A percentile compares a stretch with the other conserved stretches of the same genome.
Conservation (phyloP, 2,797 vertebrate genomes). For the Gila robusta region DNA sequence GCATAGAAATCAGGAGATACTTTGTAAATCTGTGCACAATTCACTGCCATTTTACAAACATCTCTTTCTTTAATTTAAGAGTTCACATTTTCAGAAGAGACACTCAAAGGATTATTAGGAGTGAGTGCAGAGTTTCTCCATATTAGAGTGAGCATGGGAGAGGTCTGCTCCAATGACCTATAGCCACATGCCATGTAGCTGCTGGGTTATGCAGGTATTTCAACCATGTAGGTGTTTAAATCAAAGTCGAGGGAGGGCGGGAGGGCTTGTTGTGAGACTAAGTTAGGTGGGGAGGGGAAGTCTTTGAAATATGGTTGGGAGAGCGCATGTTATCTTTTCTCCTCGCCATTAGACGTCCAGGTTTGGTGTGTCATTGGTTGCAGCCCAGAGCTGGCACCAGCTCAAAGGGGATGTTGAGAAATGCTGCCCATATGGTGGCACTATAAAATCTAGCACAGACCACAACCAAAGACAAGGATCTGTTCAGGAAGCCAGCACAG, state of each 20-base stretch:
- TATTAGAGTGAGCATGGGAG: constrained; percentile 66
- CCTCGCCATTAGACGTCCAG: constrained; percentile 71
- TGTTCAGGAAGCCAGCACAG: constrained; percentile 64
- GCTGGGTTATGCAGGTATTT: constrained; percentile 71
- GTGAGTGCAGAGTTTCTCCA: constrained; percentile 62
- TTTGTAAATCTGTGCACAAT: not conserved
- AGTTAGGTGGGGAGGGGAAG: constrained; percentile 65
- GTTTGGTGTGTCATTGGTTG: constrained; percentile 79
- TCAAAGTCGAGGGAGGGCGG: constrained; percentile 69
- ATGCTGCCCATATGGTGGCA: constrained; percentile 76
- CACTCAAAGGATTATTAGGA: constrained; percentile 1
- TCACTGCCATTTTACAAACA: constrained; percentile 2
- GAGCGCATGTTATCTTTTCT: constrained; percentile 81
- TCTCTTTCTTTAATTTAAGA: not conserved
- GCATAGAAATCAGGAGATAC: not conserved
- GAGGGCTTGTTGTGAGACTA: constrained; percentile 63
- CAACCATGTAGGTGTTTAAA: constrained; percentile 77
- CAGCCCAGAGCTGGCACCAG: constrained; percentile 73
- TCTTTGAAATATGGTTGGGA: constrained; percentile 76
- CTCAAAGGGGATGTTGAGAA: constrained; percentile 76
- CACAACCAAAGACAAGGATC: constrained; percentile 72
- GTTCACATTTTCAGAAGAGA: not conserved
- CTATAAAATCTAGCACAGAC: constrained; percentile 76
- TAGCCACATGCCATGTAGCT: constrained; percentile 73
- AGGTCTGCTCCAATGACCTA: constrained; percentile 74